These are phyloP conservation scores for Gonioctena quinquepunctata DNA, from an alignment of 1,140 invertebrate genomes.

Conservation along the genomic window DNA sequence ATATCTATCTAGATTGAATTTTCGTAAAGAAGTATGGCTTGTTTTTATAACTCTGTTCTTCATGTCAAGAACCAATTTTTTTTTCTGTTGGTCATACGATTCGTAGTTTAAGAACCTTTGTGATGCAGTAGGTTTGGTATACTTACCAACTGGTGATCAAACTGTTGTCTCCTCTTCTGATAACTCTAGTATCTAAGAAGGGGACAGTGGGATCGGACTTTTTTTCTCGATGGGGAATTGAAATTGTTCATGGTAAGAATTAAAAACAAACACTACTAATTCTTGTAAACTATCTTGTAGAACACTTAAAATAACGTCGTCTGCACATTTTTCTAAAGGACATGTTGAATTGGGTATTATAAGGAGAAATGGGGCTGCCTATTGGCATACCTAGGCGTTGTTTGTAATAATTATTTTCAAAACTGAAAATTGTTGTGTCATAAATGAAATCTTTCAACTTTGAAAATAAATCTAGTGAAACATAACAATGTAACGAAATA, in stretches of 20 bases:
- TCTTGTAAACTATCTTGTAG: background rate
- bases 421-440: background rate
- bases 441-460: background rate
- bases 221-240: constrained; percentile 1
- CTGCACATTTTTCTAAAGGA: background rate
- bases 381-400: no score
- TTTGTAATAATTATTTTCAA: background rate
- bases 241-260: background rate
- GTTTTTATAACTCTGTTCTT: no score
- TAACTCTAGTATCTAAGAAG: background rate
- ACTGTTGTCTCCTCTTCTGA: background rate
- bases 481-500: background rate
- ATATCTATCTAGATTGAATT: no score
- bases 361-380: background rate
- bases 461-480: background rate
- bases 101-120: background rate
- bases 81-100: background rate
- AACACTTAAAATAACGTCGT: background rate
- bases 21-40: no score
- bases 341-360: background rate
- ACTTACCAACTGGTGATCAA: background rate
- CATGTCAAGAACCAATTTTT: background rate
- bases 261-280: background rate
- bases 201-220: background rate
- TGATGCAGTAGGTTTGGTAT: background rate